Percentiles rank a stretch among this genome's conserved stretches.
phyloP scores from a whole-genome alignment of 2,888 invertebrate species.

The Tricholauxania praeusta region DNA sequence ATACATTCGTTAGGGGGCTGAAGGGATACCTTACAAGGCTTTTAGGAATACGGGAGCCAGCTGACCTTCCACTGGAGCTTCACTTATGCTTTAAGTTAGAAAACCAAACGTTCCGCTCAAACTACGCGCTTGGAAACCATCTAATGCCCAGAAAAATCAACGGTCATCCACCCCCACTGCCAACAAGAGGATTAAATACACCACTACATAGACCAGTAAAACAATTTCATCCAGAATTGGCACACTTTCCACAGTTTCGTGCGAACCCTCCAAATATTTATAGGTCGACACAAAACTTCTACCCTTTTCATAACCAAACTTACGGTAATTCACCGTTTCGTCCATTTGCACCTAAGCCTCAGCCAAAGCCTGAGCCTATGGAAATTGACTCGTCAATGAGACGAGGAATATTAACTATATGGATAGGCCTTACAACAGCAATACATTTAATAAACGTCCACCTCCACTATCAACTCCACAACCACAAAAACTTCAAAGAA shows the following conservation, averaged over 20 bases:
- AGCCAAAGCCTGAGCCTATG: slow-evolving; percentile 27
- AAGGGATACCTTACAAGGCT: slow-evolving; percentile 29
- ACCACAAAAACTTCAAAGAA: slow-evolving; percentile 6
- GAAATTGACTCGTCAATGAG: slow-evolving; percentile 13
- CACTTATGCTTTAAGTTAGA: slow-evolving; percentile 9
- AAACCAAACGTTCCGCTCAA: neutral
- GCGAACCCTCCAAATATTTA: neutral
- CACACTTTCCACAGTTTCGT: neutral
- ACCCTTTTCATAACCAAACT: neutral
- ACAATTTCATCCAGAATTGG: neutral
- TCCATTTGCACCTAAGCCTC: slow-evolving; percentile 9
- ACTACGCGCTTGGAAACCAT: neutral
- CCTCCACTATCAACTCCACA: neutral
- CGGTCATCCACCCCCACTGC: neutral
- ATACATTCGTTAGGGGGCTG: slow-evolving; percentile 37
- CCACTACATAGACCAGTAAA: neutral
- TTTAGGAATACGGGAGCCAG: slow-evolving; percentile 24
- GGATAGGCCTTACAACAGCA: slow-evolving; percentile 10
- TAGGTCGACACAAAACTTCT: neutral
- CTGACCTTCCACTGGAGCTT: slow-evolving; percentile 8
- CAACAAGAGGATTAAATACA: neutral
- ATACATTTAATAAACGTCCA: slow-evolving; percentile 15
- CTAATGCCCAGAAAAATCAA: neutral
- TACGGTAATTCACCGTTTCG: neutral
- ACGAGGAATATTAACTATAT: slow-evolving; percentile 14